Evolutionary conservation across 2,113 vertebrate genomes (phyloP).

Genomic region (Zosterops borbonicus): DNA sequence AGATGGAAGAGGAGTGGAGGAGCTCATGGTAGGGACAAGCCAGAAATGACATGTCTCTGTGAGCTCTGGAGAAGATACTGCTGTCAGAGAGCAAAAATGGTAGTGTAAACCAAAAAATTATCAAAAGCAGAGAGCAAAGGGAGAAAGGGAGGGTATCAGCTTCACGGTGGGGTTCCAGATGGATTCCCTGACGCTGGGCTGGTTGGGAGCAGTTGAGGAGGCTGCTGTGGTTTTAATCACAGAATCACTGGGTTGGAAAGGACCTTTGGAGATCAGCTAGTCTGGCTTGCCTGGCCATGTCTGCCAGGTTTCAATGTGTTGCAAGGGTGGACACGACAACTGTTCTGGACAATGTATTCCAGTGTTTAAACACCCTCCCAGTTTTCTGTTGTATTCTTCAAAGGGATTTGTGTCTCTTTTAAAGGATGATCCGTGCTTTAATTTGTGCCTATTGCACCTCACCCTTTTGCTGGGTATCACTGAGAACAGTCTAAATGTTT

Average conservation of each 20-base stretch:
- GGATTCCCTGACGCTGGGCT: neutral
- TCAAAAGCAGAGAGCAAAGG: neutral
- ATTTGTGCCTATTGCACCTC: neutral
- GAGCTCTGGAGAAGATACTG: neutral
- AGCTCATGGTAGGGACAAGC: neutral
- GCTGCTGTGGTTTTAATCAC: neutral
- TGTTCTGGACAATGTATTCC: neutral
- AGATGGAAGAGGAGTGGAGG: neutral
- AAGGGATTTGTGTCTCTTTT: neutral
- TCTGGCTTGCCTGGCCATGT: neutral
- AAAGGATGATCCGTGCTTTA: neutral
- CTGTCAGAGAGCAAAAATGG: neutral
- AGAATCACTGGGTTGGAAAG: neutral
- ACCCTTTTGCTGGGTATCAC: neutral
- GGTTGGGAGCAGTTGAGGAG: neutral
- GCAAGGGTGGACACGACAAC: neutral
- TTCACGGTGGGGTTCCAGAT: neutral
- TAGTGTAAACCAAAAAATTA: neutral
- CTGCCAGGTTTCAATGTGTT: neutral
- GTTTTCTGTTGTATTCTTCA: neutral
- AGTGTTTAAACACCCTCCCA: neutral
- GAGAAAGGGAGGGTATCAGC: neutral
- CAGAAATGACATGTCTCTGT: neutral
- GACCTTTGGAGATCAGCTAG: neutral
- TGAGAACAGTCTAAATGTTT: neutral